Evolutionary conservation across 2,888 invertebrate genomes (phyloP).

Genomic region (Melanotus villosus): DNA sequence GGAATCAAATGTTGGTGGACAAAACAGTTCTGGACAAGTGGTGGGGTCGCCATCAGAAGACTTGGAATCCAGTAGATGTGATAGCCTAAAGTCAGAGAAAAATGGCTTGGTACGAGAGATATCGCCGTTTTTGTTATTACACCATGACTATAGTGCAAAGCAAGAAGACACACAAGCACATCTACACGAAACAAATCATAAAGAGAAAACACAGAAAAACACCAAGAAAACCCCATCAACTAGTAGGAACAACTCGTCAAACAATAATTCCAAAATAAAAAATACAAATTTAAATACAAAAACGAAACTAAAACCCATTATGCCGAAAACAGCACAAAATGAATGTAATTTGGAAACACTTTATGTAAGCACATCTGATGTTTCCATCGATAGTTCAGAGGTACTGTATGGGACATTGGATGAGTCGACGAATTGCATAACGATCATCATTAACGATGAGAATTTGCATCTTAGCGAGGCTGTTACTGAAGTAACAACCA

Average conservation of each 20-base stretch:
- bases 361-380: constrained; percentile 7
- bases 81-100: constrained; percentile 64
- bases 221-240: not conserved
- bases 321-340: constrained; percentile 31
- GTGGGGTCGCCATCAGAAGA: constrained; percentile 90
- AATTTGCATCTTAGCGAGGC: constrained; percentile 71
- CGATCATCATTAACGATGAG: constrained; percentile 78
- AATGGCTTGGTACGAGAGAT: constrained; percentile 58
- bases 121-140: constrained; percentile 63
- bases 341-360: constrained; percentile 27
- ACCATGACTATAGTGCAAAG: constrained; percentile 64
- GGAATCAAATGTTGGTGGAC: constrained; percentile 68
- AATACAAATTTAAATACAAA: constrained; percentile 36
- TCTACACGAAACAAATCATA: not conserved
- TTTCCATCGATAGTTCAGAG: constrained; percentile 67
- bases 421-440: constrained; percentile 81
- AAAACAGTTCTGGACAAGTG: constrained; percentile 78
- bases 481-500: constrained; percentile 65
- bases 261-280: not conserved
- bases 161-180: constrained; percentile 46
- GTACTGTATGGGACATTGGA: constrained; percentile 81
- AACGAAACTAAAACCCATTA: constrained; percentile 39
- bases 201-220: not conserved
- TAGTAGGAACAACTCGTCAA: constrained; percentile 23
- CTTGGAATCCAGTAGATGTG: constrained; percentile 84